A percentile compares a stretch with the other conserved stretches of the same genome.
Evolutionary conservation across 2,797 vertebrate species (phyloP).

Genomic region (Coranthus polyacanthus): DNA sequence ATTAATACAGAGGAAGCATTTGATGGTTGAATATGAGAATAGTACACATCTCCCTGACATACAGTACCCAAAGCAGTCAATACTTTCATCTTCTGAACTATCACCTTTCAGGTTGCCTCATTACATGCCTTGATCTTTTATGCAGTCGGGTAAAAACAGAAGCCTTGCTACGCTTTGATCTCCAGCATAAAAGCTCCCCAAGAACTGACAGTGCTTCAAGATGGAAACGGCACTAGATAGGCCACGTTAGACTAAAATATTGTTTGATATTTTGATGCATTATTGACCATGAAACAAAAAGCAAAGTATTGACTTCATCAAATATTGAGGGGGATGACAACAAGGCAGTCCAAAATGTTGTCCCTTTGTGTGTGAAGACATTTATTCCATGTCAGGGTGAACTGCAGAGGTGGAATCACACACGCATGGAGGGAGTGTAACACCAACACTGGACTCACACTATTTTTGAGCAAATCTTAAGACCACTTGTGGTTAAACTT

Average conservation of each 20-base stretch:
- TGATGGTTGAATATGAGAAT: constrained; percentile 40
- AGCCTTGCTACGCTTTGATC: constrained; percentile 81
- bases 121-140: constrained; percentile 82
- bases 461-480: background rate
- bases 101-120: constrained; percentile 81
- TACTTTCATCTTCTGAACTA: constrained; percentile 77
- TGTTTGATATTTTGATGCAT: constrained; percentile 70
- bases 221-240: constrained; percentile 77
- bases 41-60: constrained; percentile 56
- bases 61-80: constrained; percentile 43
- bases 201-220: constrained; percentile 84
- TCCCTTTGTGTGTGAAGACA: constrained; percentile 5
- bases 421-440: too few relatives aligned
- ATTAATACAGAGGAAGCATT: constrained; percentile 39
- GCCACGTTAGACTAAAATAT: constrained; percentile 67
- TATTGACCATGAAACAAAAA: constrained; percentile 69
- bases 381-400: constrained; percentile 3
- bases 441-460: background rate
- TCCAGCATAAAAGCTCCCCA: constrained; percentile 78
- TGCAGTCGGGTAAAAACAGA: constrained; percentile 84
- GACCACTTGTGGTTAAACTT: constrained; percentile 9
- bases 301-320: constrained; percentile 67
- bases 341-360: constrained; percentile 6
- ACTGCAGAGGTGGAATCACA: background rate
- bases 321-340: constrained; percentile 52